Evolutionary conservation across 2,888 invertebrate genomes (phyloP), one percentile per base, ranked within the genome.

Genomic region (Hofmannophila pseudospretella): DNA sequence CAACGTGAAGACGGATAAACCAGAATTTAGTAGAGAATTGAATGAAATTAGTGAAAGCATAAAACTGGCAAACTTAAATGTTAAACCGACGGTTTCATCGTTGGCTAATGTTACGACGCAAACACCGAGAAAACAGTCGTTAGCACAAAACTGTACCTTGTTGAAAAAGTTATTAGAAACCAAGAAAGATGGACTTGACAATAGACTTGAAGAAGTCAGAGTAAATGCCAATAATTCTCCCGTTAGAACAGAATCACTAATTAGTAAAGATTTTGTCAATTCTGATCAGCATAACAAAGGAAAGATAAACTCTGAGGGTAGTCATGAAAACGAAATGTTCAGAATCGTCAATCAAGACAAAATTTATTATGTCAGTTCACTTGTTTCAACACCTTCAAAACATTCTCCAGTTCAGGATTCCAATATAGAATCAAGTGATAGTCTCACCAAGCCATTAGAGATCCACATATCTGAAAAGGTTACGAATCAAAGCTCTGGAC

Each of bases 371-470:
- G 39, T 55, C 38, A 54, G 50, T 38, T 36, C 62, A 8, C 34
- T 27, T 12, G n/a, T 27, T 14, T 16, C 34, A 11, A 16, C 27
- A n/a, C n/a, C n/a, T n/a, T n/a, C n/a, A 11, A 28, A 22, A 19
- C 32, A 28, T 19, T 14, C 16, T 32, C 49, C 54, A 38, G 61
- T 66, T 30, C 72, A 73, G 45, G 71, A 74, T 34, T 45, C 69
- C 41, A 53, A 55, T 49, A 68, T 61, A 45, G 68, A 66, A 51
- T 48, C 58, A 11, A 67, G 58, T 53, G 78, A 80, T 42, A 76
- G 56, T 54, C 44, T 81, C 35, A 75, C 74, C 43, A 79, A 77
- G 51, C 86, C 88, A n/a, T 58, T 88, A 58, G 88, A 88, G 71
- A 84, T 88, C 32, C 72, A 66, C 41, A 73, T 84, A 41, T 65